Evolutionary conservation across 2,888 invertebrate genomes (phyloP), one percentile per base, ranked within the genome.

Genomic region (Phania funesta): DNA sequence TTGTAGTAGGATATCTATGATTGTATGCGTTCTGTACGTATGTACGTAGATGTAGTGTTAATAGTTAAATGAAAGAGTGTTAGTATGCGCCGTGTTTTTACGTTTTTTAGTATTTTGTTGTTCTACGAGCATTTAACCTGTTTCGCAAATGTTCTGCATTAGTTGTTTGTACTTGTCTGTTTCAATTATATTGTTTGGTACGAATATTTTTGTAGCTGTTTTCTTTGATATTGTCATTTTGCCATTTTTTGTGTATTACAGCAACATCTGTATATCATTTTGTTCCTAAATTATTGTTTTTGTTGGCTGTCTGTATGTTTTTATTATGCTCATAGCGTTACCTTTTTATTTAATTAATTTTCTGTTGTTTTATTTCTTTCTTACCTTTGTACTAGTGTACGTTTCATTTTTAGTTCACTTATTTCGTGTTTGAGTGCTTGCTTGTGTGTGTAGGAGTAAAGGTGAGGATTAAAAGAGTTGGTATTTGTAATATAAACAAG

Each of bases 341-440:
- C 78, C 64, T 78, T 76, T 78, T 70, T 75, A 75, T 75, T 82
- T 70, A 82, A 78, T 78, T 78, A 82, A 75, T 82, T 70, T 78
- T 74, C 29, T 68, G 24, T 64, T 48, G 8, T 60, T 58, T 22
- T 80, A 58, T 64, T 64, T 50, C 26, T 20, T 44, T 58, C 20
- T 46, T 18, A 54, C 32, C 60, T 52, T 65, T 29, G 11, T 60
- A 20, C 18, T 50, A 24, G 20, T 52, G 22, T 54, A 9, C 8
- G 13, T 52, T 32, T 32, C 22, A 29, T 8, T 41, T 32, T 7
- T 76, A 64, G 44, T 60, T 52, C 16, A 26, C 11, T 44, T 60
- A 9, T 58, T 50, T 50, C 71, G 29, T 29, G 4, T 41, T 24
- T 44, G 13, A 3, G 35, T 32, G 50, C 11, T 9, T 1, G 18